Evolutionary conservation across 2,113 vertebrate genomes (phyloP).

Genomic region (Eubucco bourcierii): DNA sequence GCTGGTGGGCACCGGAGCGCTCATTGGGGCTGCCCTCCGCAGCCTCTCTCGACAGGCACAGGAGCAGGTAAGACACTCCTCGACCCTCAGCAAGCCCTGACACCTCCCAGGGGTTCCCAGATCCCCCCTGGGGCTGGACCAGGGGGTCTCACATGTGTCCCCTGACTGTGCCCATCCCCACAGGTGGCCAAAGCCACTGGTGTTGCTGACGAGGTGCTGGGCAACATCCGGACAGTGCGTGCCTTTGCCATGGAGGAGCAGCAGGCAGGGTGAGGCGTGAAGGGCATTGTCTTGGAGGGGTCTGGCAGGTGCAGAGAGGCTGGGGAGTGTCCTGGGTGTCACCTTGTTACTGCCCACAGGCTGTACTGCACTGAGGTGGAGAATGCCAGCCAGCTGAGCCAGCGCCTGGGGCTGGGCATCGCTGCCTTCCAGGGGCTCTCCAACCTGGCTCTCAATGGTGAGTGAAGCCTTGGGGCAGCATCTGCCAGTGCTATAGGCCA

Average conservation of each 20-base stretch:
- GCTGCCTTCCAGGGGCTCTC: constrained; percentile 94
- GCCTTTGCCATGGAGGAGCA: constrained; percentile 93
- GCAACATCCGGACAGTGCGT: constrained; percentile 90
- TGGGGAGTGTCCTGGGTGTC: accelerated
- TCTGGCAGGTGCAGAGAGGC: background rate
- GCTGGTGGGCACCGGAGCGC: constrained; percentile 84
- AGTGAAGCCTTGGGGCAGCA: constrained; percentile 49
- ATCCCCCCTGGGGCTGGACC: accelerated
- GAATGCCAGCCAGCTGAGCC: constrained; percentile 81
- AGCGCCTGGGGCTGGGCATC: constrained; percentile 87
- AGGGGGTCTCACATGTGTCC: accelerated
- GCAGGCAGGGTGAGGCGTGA: constrained; percentile 74
- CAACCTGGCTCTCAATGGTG: constrained; percentile 91
- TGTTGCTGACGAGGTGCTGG: constrained; percentile 90
- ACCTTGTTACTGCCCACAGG: constrained; percentile 57
- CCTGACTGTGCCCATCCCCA: background rate
- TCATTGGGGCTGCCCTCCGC: constrained; percentile 87
- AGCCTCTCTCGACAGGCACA: constrained; percentile 87
- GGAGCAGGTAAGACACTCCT: constrained; percentile 81
- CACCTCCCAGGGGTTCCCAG: no score
- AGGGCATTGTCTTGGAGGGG: background rate
- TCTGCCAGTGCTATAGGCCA: background rate
- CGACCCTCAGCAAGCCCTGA: no score
- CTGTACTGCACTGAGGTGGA: constrained; percentile 86
- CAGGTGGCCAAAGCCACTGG: constrained; percentile 90